Conservation (phyloP, 2,888 invertebrate genomes). For the Drosophila gaucha region DNA sequence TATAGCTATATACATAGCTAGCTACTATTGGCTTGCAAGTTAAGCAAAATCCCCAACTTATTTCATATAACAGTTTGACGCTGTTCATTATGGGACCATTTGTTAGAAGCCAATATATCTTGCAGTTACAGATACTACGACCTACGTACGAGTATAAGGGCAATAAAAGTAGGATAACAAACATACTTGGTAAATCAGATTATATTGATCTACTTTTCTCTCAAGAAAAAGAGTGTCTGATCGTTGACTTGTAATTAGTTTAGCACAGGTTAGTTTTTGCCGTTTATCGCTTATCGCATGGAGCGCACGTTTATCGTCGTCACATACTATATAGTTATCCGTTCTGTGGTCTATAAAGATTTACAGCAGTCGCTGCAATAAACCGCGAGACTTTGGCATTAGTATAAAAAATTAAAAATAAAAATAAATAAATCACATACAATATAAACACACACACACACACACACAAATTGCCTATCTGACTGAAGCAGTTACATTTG, state of each 20-base stretch:
- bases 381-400: constrained; percentile 8
- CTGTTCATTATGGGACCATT: neutral
- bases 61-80: neutral
- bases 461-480: constrained; percentile 1
- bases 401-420: neutral
- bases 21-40: neutral
- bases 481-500: neutral
- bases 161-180: too few species aligned
- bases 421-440: neutral
- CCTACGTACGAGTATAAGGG: too few species aligned
- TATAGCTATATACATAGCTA: neutral
- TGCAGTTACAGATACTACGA: neutral
- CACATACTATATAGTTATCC: neutral
- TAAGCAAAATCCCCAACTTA: too few species aligned
- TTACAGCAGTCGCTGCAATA: constrained; percentile 5
- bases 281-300: constrained; percentile 7
- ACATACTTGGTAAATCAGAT: too few species aligned
- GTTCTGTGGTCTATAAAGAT: constrained; percentile 9
- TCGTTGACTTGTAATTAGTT: neutral
- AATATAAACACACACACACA: neutral
- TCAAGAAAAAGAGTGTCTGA: neutral
- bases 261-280: neutral
- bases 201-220: neutral
- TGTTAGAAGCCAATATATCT: neutral
- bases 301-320: neutral